Base-by-base conservation (phyloP, 2,113 vertebrate species). In the Gymnorhina tibicen region DNA sequence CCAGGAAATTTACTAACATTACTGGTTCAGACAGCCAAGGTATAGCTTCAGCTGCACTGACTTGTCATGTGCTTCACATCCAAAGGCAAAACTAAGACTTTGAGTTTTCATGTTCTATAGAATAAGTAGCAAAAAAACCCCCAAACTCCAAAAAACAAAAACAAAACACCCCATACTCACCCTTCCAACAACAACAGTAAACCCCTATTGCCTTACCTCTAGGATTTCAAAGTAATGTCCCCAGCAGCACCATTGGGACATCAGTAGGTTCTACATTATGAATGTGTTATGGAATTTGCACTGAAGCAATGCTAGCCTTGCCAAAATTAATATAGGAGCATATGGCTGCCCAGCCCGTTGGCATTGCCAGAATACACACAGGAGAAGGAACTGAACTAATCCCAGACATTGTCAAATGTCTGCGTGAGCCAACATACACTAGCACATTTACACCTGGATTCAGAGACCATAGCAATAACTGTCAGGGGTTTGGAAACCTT, bases 281-380 rank as follows among this genome's bases (percentile, higher is more conserved):
- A 78, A 72, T 75, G 35, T 64, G 73, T 16, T 85, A 37, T 67
- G 84, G 74, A 94, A 92, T 66, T 73, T 63, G 37, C 42, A 42
- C 6, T 26, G 76, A 85, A 89, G 50, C 23, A 79, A 68, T 7
- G 13, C 19, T 62, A 86, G 20, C 15, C 33, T 86, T 88, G 70
- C 95, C 89, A 95, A 84, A 94, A 94, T 87, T 91, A 95, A 97
- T 91, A 93, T 18, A 80, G 81, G 78, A 85, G 22, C 92, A 89
- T 85, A 93, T 73, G 77, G 90, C 52, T 77, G 16, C 56, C 59
- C 55, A 92, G 50, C 20, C 39, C 26, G 4, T 23, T 76, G 39
- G 55, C 2, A 5, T 39, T 94, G 85, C 84, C 94, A 93, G 87
- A 92, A 93, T 80, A 94, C 86, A 94, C 91, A 77, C 0, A 92